Percentiles rank a stretch among this genome's conserved stretches.
These are phyloP conservation scores for Charina bottae DNA, from an alignment of 2,113 vertebrate species.

Conservation along the genomic window DNA sequence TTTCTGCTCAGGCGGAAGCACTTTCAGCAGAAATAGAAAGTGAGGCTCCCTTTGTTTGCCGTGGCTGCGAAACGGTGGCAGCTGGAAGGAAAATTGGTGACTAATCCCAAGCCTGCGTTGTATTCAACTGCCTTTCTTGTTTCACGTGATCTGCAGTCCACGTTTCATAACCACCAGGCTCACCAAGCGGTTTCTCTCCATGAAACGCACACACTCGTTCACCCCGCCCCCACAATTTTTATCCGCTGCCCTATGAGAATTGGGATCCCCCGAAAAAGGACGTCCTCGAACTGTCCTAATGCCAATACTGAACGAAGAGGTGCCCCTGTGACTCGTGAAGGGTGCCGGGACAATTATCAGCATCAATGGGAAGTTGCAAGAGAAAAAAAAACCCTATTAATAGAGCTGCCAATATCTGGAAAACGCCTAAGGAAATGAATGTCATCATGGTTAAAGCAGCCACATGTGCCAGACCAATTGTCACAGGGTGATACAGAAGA, in stretches of 20 bases:
- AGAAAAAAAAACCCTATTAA: not conserved
- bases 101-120: not conserved
- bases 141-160: not conserved
- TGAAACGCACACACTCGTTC: not conserved
- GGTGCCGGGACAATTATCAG: not conserved
- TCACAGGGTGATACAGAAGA: too few relatives aligned
- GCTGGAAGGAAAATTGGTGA: not conserved
- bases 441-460: too few relatives aligned
- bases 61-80: too few relatives aligned
- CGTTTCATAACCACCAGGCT: not conserved
- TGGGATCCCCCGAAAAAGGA: not conserved
- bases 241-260: not conserved
- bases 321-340: not conserved
- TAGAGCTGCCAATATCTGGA: too few relatives aligned
- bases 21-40: conserved; percentile 5
- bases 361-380: not conserved
- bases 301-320: not conserved
- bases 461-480: too few relatives aligned
- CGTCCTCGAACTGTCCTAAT: not conserved
- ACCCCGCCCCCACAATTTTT: not conserved
- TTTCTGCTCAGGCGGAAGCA: not conserved
- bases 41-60: not conserved
- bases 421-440: too few relatives aligned
- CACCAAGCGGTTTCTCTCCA: not conserved
- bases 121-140: not conserved